These are phyloP conservation scores for Vireo altiloquus DNA, from an alignment of 2,113 vertebrate species.

Conservation along the genomic window DNA sequence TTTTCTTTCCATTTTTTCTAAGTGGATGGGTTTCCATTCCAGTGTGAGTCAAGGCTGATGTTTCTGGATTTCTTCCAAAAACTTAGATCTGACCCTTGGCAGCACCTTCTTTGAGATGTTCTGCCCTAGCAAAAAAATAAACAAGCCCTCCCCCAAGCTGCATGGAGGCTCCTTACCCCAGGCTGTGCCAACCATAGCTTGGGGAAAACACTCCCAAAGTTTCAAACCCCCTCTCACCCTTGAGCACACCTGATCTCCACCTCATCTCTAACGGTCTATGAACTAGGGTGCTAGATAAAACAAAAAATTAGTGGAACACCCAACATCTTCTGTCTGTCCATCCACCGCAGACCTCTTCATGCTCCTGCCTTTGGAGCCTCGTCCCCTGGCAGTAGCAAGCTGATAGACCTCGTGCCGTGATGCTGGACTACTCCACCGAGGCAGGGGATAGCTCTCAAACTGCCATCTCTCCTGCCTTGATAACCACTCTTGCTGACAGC, in stretches of 20 bases:
- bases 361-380: not conserved
- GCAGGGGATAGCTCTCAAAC: not conserved
- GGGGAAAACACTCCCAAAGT: not conserved
- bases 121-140: not conserved
- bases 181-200: not conserved
- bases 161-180: not conserved
- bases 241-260: not conserved
- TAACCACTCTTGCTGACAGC: not conserved
- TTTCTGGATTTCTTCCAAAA: not conserved
- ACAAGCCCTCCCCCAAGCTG: not conserved
- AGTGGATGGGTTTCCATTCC: not conserved
- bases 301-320: not conserved
- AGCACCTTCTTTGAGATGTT: not conserved
- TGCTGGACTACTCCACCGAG: accelerated
- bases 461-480: not conserved
- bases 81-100: not conserved
- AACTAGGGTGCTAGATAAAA: not conserved
- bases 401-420: accelerated
- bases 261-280: not conserved
- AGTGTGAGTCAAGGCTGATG: accelerated
- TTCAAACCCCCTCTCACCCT: not conserved
- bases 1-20: not conserved
- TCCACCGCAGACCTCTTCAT: not conserved
- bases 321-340: not conserved
- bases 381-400: not conserved